Conservation (phyloP, 2,797 vertebrate genomes). For the Alauda arvensis region DNA sequence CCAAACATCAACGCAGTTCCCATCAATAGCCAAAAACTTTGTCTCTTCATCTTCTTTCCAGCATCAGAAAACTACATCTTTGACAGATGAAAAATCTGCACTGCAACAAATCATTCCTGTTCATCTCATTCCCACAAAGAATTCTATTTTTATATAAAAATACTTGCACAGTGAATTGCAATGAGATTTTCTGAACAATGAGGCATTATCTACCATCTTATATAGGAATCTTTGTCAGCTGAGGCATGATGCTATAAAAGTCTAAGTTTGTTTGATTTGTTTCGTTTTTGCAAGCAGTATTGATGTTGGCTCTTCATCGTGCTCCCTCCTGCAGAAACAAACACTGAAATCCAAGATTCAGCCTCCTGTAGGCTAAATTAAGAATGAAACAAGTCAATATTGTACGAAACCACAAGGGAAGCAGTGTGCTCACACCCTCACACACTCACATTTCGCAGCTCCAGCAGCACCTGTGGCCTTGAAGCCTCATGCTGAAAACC, state of each 20-base stretch:
- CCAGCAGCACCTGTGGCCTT: neutral
- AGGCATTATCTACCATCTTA: conserved; percentile 22
- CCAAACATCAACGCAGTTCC: neutral
- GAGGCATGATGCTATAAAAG: neutral
- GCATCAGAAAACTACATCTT: neutral
- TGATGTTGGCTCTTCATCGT: conserved; percentile 30
- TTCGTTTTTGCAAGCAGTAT: conserved; percentile 22
- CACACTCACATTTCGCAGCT: neutral
- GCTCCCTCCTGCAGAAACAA: conserved; percentile 38
- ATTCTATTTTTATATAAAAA: conserved; percentile 15
- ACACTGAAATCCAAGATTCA: conserved; percentile 30
- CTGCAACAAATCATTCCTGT: neutral
- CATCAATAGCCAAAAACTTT: neutral
- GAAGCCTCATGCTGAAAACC: neutral
- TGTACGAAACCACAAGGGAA: neutral
- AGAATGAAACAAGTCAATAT: conserved; percentile 24
- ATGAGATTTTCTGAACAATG: conserved; percentile 1
- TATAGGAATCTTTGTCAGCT: neutral
- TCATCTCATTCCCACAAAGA: conserved; percentile 5
- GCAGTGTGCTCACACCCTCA: neutral
- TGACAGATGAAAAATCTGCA: neutral
- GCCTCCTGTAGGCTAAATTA: conserved; percentile 30
- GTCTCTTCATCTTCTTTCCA: neutral
- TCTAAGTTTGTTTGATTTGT: neutral
- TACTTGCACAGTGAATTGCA: neutral